These are phyloP conservation scores for Achatina immaculata DNA, from an alignment of 1,140 invertebrate species.

Conservation along the genomic window DNA sequence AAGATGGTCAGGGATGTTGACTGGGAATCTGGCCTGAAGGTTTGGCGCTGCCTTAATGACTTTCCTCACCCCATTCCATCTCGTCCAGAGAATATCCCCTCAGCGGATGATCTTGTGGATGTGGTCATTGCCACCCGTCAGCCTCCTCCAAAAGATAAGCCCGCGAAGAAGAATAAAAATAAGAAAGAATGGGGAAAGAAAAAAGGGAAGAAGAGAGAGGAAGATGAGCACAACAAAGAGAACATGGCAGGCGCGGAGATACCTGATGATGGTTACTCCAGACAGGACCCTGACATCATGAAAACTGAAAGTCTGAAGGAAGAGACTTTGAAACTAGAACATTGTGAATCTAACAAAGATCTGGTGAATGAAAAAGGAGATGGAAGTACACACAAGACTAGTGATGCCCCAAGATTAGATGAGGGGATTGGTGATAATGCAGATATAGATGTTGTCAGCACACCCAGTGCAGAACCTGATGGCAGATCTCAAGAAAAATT, in stretches of 20 bases:
- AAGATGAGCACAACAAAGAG: background rate
- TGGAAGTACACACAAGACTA: background rate
- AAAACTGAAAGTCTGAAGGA: background rate
- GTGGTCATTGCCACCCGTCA: constrained; percentile 34
- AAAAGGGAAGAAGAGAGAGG: constrained; percentile 26
- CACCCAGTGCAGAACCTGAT: too few species aligned
- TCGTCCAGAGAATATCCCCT: constrained; percentile 49
- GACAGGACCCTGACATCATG: background rate
- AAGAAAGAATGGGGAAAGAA: constrained; percentile 13
- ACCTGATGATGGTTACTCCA: background rate
- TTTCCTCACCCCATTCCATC: constrained; percentile 65
- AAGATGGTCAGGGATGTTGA: constrained; percentile 67
- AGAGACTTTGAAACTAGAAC: too few species aligned
- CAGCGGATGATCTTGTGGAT: constrained; percentile 50
- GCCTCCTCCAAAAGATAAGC: constrained; percentile 22
- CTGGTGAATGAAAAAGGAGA: background rate
- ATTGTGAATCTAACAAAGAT: too few species aligned
- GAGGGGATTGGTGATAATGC: background rate
- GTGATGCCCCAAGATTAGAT: background rate
- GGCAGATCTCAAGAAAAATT: too few species aligned
- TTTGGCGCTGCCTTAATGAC: constrained; percentile 71
- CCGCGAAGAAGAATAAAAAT: constrained; percentile 40
- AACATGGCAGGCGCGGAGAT: background rate
- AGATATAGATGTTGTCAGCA: too few species aligned
- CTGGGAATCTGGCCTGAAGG: constrained; percentile 71